Conservation (phyloP, 2,113 vertebrate genomes). For the Corythaeola cristata region DNA sequence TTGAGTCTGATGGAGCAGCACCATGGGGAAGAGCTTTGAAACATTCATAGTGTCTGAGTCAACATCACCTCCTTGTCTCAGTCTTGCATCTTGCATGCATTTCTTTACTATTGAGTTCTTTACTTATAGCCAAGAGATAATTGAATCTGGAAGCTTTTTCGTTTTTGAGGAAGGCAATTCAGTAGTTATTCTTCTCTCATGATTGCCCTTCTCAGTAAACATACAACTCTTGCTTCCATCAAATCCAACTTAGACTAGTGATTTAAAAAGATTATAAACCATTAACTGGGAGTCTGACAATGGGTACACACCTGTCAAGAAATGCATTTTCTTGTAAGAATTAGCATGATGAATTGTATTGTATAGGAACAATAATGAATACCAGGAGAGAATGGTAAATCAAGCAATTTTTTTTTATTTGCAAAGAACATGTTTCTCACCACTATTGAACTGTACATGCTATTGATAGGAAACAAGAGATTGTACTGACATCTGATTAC, state of each 20-base stretch:
- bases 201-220: not conserved
- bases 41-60: not conserved
- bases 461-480: not conserved
- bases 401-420: not conserved
- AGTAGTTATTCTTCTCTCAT: not conserved
- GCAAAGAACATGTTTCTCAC: not conserved
- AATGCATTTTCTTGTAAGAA: not conserved
- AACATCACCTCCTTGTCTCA: not conserved
- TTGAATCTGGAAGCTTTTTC: not conserved
- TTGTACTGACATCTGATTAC: not conserved
- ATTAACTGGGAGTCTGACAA: not conserved
- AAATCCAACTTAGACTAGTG: not conserved
- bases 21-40: not conserved
- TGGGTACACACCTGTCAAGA: not conserved
- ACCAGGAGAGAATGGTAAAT: not conserved
- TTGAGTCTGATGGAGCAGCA: not conserved
- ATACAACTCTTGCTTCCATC: not conserved
- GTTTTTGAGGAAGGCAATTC: not conserved
- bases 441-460: not conserved
- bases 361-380: not conserved
- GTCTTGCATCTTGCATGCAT: not conserved
- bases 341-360: not conserved
- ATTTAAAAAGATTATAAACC: not conserved
- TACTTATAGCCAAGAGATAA: not conserved
- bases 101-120: not conserved